Conservation (phyloP, 1,140 invertebrate species). For the Drosophila kohkoa region DNA sequence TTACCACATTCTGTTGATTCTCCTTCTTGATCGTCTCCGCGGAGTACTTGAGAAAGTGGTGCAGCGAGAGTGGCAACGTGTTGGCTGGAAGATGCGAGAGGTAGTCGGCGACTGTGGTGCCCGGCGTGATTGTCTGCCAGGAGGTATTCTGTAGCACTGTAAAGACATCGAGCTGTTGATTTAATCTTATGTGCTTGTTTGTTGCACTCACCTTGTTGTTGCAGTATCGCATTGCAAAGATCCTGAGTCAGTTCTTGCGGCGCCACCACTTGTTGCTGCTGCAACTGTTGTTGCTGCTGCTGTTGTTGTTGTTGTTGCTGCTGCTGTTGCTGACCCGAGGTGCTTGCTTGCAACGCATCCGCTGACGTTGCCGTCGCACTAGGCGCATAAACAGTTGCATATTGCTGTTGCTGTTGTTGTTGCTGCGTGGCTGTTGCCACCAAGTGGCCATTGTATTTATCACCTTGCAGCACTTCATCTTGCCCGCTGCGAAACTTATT, state of each 20-base stretch:
- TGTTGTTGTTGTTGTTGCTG: constrained; percentile 51
- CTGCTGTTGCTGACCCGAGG: constrained; percentile 56
- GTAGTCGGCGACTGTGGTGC: constrained; percentile 93
- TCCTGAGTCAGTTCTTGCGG: constrained; percentile 83
- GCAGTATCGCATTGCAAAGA: constrained; percentile 83
- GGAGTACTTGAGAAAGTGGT: constrained; percentile 94
- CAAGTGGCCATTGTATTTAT: constrained; percentile 83
- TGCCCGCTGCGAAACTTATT: constrained; percentile 65
- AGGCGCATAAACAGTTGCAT: constrained; percentile 66
- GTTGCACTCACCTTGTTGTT: constrained; percentile 76
- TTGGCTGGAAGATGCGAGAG: constrained; percentile 90
- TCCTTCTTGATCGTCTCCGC: constrained; percentile 91
- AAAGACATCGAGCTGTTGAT: neutral
- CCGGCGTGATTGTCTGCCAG: constrained; percentile 92
- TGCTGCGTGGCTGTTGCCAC: constrained; percentile 62
- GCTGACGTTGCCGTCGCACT: constrained; percentile 57
- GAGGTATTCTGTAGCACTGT: constrained; percentile 84
- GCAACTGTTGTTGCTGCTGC: constrained; percentile 60
- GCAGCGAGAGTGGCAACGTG: constrained; percentile 91
- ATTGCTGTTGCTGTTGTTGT: constrained; percentile 61
- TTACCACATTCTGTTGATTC: constrained; percentile 85
- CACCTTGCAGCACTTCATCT: constrained; percentile 59
- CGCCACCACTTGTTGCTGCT: constrained; percentile 70
- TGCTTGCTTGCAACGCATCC: constrained; percentile 63
- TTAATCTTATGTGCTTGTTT: neutral